Percentiles rank a stretch among this genome's conserved stretches.
phyloP scores from a whole-genome alignment of 2,797 vertebrate genomes.

The Periparus ater region DNA sequence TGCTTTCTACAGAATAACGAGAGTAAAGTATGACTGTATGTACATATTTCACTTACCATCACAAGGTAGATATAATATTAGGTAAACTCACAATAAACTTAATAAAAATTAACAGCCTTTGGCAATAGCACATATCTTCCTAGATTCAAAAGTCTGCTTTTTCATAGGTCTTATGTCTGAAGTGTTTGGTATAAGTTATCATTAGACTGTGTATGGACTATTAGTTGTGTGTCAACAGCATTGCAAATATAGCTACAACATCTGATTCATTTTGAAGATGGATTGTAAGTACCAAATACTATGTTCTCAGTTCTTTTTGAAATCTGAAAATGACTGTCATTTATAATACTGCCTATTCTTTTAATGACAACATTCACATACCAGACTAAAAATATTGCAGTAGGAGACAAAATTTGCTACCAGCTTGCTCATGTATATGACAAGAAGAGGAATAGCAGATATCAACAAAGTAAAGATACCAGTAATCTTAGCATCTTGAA shows the following conservation, averaged over 20 bases:
- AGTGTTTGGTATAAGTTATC: not conserved
- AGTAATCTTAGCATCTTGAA: not conserved
- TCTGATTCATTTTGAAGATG: not conserved
- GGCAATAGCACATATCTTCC: not conserved
- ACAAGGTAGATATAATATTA: not conserved
- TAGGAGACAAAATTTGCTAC: not conserved
- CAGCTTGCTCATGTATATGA: not conserved
- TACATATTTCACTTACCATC: not conserved
- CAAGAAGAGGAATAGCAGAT: not conserved
- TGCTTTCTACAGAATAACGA: not conserved
- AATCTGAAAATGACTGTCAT: not conserved
- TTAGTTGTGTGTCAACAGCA: not conserved
- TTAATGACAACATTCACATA: not conserved
- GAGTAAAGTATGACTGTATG: not conserved
- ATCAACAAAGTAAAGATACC: not conserved
- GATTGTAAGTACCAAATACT: not conserved
- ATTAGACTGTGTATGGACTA: not conserved
- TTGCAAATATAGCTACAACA: not conserved
- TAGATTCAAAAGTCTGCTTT: not conserved
- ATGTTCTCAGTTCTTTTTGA: not conserved
- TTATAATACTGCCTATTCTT: not conserved
- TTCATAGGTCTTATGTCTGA: not conserved
- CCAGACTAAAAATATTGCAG: not conserved
- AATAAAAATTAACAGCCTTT: not conserved
- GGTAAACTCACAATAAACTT: not conserved